Conservation (phyloP, 2,888 invertebrate genomes). For the Sinopyrophorus schimmeli region DNA sequence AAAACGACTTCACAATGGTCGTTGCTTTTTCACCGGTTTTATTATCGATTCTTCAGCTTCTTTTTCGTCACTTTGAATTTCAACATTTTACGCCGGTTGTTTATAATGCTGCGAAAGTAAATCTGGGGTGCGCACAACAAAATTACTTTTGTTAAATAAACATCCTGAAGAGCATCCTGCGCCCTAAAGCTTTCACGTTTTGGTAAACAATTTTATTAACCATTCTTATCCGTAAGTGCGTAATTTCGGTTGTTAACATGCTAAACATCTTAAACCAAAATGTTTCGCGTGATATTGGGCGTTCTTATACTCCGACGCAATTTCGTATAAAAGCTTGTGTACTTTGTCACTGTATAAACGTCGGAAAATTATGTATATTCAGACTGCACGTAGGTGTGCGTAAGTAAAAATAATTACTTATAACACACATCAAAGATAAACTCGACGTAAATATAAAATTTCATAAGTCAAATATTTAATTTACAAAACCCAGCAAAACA, state of each 20-base stretch:
- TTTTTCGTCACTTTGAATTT: background rate
- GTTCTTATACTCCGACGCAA: constrained; percentile 8
- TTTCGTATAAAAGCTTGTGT: constrained; percentile 6
- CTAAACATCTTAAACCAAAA: constrained; percentile 13
- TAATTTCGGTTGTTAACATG: constrained; percentile 13
- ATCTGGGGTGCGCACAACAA: background rate
- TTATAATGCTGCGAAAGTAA: background rate
- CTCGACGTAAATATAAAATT: too few relatives aligned
- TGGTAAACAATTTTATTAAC: constrained; percentile 14
- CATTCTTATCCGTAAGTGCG: constrained; percentile 12
- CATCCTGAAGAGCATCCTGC: constrained; percentile 2
- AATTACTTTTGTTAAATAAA: constrained; percentile 9
- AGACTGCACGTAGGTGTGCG: too few relatives aligned
- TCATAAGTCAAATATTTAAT: too few relatives aligned
- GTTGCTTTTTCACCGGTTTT: constrained; percentile 22
- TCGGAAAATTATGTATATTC: too few relatives aligned
- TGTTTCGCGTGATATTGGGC: background rate
- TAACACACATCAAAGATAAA: too few relatives aligned
- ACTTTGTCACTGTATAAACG: too few relatives aligned
- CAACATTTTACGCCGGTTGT: background rate
- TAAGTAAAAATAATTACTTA: too few relatives aligned
- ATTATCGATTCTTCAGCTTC: constrained; percentile 9
- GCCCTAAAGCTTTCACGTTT: constrained; percentile 6
- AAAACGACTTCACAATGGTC: constrained; percentile 21
- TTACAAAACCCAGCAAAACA: too few relatives aligned